Percentiles rank a stretch among this genome's conserved stretches.
phyloP scores from a whole-genome alignment of 2,113 vertebrate species.

The Trichechus manatus region DNA sequence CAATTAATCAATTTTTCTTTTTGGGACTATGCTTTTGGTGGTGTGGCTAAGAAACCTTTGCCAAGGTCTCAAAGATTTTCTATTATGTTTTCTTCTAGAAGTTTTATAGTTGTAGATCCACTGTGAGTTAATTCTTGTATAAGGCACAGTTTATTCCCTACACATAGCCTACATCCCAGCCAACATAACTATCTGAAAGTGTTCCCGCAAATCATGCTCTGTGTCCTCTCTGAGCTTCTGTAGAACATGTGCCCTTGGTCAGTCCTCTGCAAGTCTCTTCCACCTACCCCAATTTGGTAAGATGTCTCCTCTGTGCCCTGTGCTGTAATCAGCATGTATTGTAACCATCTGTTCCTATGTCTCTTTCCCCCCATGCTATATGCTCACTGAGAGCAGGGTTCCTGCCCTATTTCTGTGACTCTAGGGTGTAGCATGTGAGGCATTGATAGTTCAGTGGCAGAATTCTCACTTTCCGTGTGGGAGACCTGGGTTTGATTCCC shows the following conservation, averaged over 20 bases:
- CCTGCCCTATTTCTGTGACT: background rate
- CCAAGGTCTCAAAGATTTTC: background rate
- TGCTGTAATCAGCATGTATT: fast-evolving
- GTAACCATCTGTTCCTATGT: background rate
- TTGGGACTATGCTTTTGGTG: background rate
- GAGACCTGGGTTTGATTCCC: background rate
- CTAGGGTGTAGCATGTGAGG: too few species aligned
- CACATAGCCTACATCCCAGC: background rate
- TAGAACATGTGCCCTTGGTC: fast-evolving
- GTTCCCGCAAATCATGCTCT: background rate
- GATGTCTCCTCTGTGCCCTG: background rate
- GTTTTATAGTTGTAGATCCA: background rate
- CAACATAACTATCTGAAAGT: background rate
- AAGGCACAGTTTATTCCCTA: background rate
- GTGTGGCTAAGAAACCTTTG: background rate
- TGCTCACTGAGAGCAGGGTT: background rate
- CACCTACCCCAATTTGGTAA: too few species aligned
- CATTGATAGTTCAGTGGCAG: background rate
- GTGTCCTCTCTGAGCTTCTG: background rate
- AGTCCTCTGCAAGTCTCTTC: background rate
- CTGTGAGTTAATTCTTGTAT: background rate
- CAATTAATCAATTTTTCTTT: background rate
- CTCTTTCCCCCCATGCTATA: background rate
- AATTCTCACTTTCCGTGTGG: background rate
- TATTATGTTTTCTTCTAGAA: background rate